Base-by-base conservation (phyloP, 2,797 vertebrate genomes). In the Threskiornis aethiopicus region DNA sequence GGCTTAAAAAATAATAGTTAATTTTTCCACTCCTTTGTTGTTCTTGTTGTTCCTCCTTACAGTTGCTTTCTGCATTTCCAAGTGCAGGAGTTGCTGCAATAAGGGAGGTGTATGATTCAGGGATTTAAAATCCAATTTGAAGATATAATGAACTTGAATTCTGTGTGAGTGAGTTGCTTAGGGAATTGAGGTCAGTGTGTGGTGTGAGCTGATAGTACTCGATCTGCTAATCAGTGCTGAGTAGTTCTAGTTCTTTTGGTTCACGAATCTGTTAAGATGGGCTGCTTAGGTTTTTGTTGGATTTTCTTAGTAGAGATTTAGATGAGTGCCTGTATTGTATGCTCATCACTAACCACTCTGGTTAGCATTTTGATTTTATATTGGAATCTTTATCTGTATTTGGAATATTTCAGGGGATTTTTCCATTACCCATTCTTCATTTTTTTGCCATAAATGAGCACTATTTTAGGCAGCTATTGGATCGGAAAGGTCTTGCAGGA, bases 121-220 rank as follows among this genome's bases (percentile, higher is more conserved):
- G 85, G 87, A 57, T 91, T 95, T 84, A 70, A 89, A 95, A 87
- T 89, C 58, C 57, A 52, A 28, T 86, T 62, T 78, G 89, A 71
- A 92, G 84, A 46, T 57, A 52, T 9, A 83, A 86, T 37, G 87
- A 93, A 94, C 64, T 83, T 54, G 28, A 83, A 58, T 93, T 93
- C 72, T 78, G 31, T 55, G 18, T 49, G 69, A 59, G 44, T 8
- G 39, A 49, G 78, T 93, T 94, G 33, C 90, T 89, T 71, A 61
- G 78, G 67, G 72, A 92, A 61, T 89, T 1, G 0, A 92, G 90
- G 88, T 94, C 87, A 49, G 39, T 39, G 51, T 72, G 76, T 71
- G 80, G 64, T 87, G 66, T 87, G 89, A 86, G n/a, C 87, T 88
- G 92, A 84, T 80, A 55, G 94, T 46, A 61, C 49, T 78, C 5